A percentile compares a stretch with the other conserved stretches of the same genome.
Evolutionary conservation across 1,140 invertebrate species (phyloP).

Genomic region (Copidosoma floridanum): DNA sequence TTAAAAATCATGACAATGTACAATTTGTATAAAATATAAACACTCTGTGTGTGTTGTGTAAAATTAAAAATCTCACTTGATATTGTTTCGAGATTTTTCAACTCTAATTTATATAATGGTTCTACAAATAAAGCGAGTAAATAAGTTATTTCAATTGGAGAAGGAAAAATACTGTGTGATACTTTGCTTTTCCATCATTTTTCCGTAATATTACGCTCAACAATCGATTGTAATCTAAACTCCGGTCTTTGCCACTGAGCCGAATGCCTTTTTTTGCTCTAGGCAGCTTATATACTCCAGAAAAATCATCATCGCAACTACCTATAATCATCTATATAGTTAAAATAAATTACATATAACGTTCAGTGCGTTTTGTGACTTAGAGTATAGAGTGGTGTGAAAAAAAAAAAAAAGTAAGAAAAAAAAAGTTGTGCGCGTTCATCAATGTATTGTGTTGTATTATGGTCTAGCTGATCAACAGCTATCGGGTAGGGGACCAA

Average conservation of each 20-base stretch:
- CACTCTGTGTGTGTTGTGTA: slow-evolving; percentile 9
- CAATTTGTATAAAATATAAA: slow-evolving; percentile 28
- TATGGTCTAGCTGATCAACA: slow-evolving; percentile 29
- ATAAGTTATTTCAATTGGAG: slow-evolving; percentile 9
- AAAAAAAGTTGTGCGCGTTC: no score
- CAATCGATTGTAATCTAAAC: no score
- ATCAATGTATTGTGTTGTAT: no score
- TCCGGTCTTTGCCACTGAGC: no score
- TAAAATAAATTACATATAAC: slow-evolving; percentile 14
- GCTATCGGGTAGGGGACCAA: slow-evolving; percentile 66
- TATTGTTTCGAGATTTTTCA: slow-evolving; percentile 7
- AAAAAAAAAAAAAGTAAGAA: no score
- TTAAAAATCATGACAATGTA: slow-evolving; percentile 24
- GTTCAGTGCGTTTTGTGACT: slow-evolving; percentile 13
- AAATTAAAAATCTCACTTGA: slow-evolving; percentile 7
- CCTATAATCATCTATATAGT: no score
- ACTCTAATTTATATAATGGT: neutral
- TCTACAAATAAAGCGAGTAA: slow-evolving; percentile 7
- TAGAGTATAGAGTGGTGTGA: no score
- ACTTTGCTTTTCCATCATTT: neutral
- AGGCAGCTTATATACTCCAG: slow-evolving; percentile 1
- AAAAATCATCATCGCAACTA: no score
- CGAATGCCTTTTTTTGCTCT: no score
- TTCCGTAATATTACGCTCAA: no score
- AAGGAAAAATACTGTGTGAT: slow-evolving; percentile 13